A percentile compares a stretch with the other conserved stretches of the same genome.
Conservation (phyloP, 2,888 invertebrate genomes). For the Drosophila limbata region DNA sequence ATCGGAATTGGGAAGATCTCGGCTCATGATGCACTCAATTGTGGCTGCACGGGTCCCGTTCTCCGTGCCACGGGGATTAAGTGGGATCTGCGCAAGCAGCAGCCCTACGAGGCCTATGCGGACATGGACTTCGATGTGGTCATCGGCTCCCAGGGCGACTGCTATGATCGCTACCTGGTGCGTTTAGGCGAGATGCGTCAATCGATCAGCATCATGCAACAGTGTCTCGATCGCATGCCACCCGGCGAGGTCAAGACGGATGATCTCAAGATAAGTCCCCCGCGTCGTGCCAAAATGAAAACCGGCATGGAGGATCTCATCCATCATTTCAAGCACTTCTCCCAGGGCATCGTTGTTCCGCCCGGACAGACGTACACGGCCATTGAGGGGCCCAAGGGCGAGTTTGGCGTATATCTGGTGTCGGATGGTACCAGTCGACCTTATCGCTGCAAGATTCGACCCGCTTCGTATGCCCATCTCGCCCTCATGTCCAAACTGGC, state of each 20-base stretch:
- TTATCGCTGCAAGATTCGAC: conserved; percentile 88
- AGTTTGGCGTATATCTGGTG: conserved; percentile 94
- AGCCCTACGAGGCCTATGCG: conserved; percentile 94
- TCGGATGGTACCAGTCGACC: conserved; percentile 93
- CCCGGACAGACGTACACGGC: conserved; percentile 93
- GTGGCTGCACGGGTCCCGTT: conserved; percentile 91
- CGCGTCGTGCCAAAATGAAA: conserved; percentile 93
- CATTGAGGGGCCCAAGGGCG: conserved; percentile 94
- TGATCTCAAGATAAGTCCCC: conserved; percentile 92
- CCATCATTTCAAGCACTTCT: conserved; percentile 95
- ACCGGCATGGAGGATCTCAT: conserved; percentile 94
- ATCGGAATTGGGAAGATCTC: conserved; percentile 90
- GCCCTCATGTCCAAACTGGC: conserved; percentile 89
- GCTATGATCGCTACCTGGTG: conserved; percentile 92
- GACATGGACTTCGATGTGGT: conserved; percentile 93
- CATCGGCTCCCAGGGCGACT: conserved; percentile 92
- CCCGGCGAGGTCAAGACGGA: conserved; percentile 91
- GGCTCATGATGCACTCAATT: conserved; percentile 91
- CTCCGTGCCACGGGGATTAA: conserved; percentile 93
- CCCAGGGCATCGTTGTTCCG: conserved; percentile 93
- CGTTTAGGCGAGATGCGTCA: conserved; percentile 91
- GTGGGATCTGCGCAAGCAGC: conserved; percentile 93
- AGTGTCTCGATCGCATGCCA: conserved; percentile 94
- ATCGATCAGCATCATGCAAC: conserved; percentile 91
- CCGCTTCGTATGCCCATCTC: conserved; percentile 88